phyloP scores from a whole-genome alignment of 2,113 vertebrate genomes.

The Athene noctua region DNA sequence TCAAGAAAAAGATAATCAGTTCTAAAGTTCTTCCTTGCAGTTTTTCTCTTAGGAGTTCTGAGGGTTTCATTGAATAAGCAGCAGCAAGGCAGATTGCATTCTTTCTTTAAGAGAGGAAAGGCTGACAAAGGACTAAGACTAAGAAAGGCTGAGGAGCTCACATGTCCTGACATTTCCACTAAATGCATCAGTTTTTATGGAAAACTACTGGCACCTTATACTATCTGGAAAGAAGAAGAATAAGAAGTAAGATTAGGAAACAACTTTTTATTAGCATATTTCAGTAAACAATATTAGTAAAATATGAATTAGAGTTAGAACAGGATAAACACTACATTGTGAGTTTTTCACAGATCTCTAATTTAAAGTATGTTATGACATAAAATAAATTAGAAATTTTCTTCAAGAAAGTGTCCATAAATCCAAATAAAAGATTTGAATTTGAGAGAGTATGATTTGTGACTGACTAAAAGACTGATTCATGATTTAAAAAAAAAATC shows the following conservation, averaged over 20 bases:
- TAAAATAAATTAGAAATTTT: background rate
- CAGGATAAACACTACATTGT: background rate
- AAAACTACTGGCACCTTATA: background rate
- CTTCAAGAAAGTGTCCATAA: background rate
- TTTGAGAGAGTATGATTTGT: background rate
- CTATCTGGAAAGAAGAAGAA: background rate
- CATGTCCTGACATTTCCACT: background rate
- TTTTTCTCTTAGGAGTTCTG: background rate
- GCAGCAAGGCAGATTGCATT: background rate
- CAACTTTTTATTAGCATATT: background rate
- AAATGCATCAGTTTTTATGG: background rate
- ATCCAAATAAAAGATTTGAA: background rate
- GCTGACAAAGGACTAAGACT: background rate
- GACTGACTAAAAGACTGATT: background rate
- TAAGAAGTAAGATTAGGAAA: background rate
- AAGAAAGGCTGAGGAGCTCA: background rate
- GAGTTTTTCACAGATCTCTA: background rate
- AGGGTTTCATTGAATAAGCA: background rate
- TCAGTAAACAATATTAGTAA: background rate
- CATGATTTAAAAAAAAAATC: background rate
- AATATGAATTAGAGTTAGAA: background rate
- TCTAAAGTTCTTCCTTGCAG: background rate
- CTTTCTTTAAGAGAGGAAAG: background rate
- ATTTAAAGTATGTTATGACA: background rate
- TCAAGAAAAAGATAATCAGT: background rate